Evolutionary conservation across 2,797 vertebrate species (phyloP), one percentile per base, ranked within the genome.

Genomic region (Zalophus californianus): DNA sequence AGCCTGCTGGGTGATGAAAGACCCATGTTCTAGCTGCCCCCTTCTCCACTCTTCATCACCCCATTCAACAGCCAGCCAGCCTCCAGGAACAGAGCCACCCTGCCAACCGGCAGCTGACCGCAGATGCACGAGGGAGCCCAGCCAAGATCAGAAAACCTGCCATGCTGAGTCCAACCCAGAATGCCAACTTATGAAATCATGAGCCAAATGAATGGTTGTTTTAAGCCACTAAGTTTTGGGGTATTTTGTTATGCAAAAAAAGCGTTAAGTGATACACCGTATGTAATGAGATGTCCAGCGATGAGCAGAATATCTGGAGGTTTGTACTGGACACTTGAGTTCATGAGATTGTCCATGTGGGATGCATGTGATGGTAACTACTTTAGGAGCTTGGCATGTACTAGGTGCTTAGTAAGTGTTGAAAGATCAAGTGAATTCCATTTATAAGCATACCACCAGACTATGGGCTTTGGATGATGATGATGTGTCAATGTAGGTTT

Each of bases 231-330:
- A 14, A 4, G 0, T 82, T 73, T 48, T 27, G 60, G 56, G 68
- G 41, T n/a, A 54, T 50, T 60, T 44, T 58, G 25, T 48, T 6
- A 29, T 5, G n/a, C 35, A 35, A 48, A 20, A 2, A 68, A 35
- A 20, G 16, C 4, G 5, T 15, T 2, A 54, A 68, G 58, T 16
- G 20, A 52, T 10, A 20, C 4, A 2, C 44, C 29, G 2, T 2
- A 4, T 11, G 7, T 23, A 15, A 79, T 23, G 20, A 35, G 21
- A 41, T 27, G 44, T 35, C 68, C 29, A 7, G 3, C 0, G 0
- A 52, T 2, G 44, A 77, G 79, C 50, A 41, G 10, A 2, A 0
- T 8, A 10, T 27, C 29, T 32, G 11, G 2, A 35, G 38, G 29
- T 62, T 78, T 29, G 32, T 35, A 0, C 13, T 32, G 48, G 29